A percentile compares a stretch with the other conserved stretches of the same genome.
Conservation (phyloP, 2,888 invertebrate species). For the Tenthredo amoena region DNA sequence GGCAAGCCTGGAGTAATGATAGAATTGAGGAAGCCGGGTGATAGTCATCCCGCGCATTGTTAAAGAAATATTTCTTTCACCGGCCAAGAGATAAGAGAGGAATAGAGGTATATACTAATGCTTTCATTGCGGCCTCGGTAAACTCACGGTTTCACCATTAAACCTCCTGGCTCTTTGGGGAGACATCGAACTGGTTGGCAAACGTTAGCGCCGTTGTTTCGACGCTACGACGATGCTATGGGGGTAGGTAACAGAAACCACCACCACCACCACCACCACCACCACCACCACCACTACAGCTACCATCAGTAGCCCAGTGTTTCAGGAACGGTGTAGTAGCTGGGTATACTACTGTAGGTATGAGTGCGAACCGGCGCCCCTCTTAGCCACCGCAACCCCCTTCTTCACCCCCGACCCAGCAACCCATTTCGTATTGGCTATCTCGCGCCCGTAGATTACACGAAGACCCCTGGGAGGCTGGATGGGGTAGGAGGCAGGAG, state of each 20-base stretch:
- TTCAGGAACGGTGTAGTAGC: background rate
- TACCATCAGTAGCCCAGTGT: constrained; percentile 24
- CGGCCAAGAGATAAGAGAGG: constrained; percentile 9
- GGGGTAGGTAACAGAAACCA: constrained; percentile 16
- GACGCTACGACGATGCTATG: constrained; percentile 32
- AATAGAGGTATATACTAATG: constrained; percentile 35
- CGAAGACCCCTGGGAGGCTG: constrained; percentile 61
- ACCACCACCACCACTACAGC: constrained; percentile 26
- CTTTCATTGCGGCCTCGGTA: constrained; percentile 49
- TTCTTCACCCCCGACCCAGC: constrained; percentile 20
- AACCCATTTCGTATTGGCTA: constrained; percentile 71
- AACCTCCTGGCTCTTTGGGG: constrained; percentile 55
- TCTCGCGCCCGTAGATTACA: constrained; percentile 69
- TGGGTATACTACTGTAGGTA: background rate
- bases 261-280: constrained; percentile 30
- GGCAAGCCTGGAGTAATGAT: background rate
- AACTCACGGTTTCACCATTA: constrained; percentile 46
- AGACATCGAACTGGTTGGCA: constrained; percentile 63
- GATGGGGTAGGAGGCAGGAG: constrained; percentile 33
- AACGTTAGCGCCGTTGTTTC: constrained; percentile 65
- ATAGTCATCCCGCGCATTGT: constrained; percentile 6
- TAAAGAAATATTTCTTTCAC: constrained; percentile 8
- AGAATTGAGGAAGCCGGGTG: background rate
- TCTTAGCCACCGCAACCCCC: constrained; percentile 24
- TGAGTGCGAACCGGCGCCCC: background rate